Evolutionary conservation across 2,888 invertebrate genomes (phyloP), one percentile per base, ranked within the genome.

Genomic region (Lomographa bimaculata): DNA sequence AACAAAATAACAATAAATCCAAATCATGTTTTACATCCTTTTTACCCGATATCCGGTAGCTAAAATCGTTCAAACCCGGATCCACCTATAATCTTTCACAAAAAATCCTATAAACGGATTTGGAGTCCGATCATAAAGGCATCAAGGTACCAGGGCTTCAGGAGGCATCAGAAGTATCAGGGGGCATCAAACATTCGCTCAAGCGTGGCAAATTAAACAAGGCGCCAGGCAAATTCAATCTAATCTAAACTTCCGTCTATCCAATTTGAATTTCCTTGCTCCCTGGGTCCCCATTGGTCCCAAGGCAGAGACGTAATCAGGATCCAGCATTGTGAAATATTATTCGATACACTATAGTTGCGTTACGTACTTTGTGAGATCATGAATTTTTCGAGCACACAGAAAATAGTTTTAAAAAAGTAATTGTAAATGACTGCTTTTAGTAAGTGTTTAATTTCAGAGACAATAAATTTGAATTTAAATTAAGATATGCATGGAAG

Each of bases 241-340:
- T 77, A 85, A 85, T 85, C 82, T 79, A 81, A 85, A 86, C 76
- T 86, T 83, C 77, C 78, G 83, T 79, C 81, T 79, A 84, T 84
- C 83, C 82, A 84, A 85, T 86, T 84, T 83, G 81, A 83, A 82
- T 84, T 77, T 77, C 74, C 81, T 71, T 60, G 50, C 50, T 43
- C 43, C 50, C 47, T 35, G 30, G 46, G 37, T 30, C 39, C 48
- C 47, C 64, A 39, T 46, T 46, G 49, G 57, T 48, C 54, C 53
- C 54, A 32, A 28, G 38, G 47, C 58, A 55, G 54, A 28, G 47
- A 3, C 21, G 54, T 34, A 44, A 34, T 34, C 34, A 38, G 21
- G 33, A 10, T n/a, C 23, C n/a, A 24, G 24, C 14, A 14, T 14
- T 2, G 14, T 14, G 14, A n/a, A n/a, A n/a, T n/a, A n/a, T n/a